Base-by-base conservation (phyloP, 2,888 invertebrate species). In the Ormyrus rosae region DNA sequence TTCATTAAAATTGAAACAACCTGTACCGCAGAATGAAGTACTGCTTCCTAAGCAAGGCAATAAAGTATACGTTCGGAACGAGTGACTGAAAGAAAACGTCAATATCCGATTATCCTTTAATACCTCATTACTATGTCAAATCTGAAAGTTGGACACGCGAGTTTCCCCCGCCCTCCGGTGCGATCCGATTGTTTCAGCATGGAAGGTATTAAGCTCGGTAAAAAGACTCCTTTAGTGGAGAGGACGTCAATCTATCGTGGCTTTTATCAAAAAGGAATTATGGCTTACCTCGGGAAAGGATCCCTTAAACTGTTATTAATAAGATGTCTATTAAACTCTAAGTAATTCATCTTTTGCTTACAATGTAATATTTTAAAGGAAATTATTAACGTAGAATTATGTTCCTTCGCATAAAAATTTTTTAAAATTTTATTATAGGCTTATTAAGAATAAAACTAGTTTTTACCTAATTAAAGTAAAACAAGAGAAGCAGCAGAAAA, bases 121-220 rank as follows among this genome's bases (percentile, higher is more conserved):
- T 77, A 70, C 56, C 56, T 77, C 76, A 77, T 77, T 70, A 76
- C 55, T 19, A 56, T 64, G 69, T 77, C 69, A 76, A 76, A 69
- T n/a, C 46, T 56, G 69, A 68, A 10, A 58, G 60, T 51, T 48
- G 46, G 48, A 76, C 69, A 76, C 69, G 68, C 68, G 19, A 68
- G 53, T 34, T 53, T 46, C 19, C 55, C 50, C 10, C 6, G 11
- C 19, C 19, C 13, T n/a, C 10, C 6, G 11, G n/a, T 4, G n/a
- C 60, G 50, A 64, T 55, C 64, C 64, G 73, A 73, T 56, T 55
- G 60, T 71, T 71, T 45, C 13, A 51, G 45, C 45, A 45, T 34
- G 9, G 51, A 50, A 50, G 8, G 10, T 6, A 13, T 34, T 13
- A 13, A n/a, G 51, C 51, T 13, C 34, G 7, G 6, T 19, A n/a